Evolutionary conservation across 2,113 vertebrate genomes (phyloP), one percentile per base, ranked within the genome.

Genomic region (Delphinus delphis): DNA sequence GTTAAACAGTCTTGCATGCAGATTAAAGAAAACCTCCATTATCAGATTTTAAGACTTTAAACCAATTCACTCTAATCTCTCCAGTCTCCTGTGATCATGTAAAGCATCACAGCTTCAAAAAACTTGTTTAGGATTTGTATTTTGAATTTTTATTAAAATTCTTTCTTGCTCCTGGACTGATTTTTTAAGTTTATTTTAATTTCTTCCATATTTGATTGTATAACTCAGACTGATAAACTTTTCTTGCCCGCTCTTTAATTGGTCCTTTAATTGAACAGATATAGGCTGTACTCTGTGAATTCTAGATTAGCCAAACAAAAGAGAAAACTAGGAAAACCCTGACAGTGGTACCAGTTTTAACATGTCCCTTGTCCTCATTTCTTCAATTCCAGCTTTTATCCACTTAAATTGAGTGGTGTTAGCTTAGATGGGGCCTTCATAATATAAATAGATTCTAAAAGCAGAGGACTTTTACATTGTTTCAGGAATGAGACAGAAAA

Each of bases 111-210:
- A 95, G 62, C 33, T 36, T 93, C 62, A 88, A 80, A 96, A 90
- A 97, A 83, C 80, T 25, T 63, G 5, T 67, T 94, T 95, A 63
- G 65, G 28, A 85, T 92, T 96, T 93, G 25, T 90, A 76, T 93
- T 97, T 96, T 95, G 47, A 89, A 55, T 71, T 98, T 93, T 91
- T 93, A 94, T 87, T 95, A 89, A 96, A 92, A 95, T 88, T 70
- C 23, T 60, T 95, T 95, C 67, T 79, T 74, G 38, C 26, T n/a
- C 36, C n/a, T 71, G 21, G 77, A 25, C 68, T 93, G n/a, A 89
- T 77, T 90, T 93, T 74, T 90, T 84, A 67, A 90, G 36, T 90
- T 97, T 41, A 90, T 94, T 94, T 93, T 96, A 89, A 80, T 93
- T 92, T 92, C 74, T 77, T 90, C 33, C 36, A 33, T 68, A 67